phyloP scores from a whole-genome alignment of 2,113 vertebrate genomes.

The Suncus etruscus region DNA sequence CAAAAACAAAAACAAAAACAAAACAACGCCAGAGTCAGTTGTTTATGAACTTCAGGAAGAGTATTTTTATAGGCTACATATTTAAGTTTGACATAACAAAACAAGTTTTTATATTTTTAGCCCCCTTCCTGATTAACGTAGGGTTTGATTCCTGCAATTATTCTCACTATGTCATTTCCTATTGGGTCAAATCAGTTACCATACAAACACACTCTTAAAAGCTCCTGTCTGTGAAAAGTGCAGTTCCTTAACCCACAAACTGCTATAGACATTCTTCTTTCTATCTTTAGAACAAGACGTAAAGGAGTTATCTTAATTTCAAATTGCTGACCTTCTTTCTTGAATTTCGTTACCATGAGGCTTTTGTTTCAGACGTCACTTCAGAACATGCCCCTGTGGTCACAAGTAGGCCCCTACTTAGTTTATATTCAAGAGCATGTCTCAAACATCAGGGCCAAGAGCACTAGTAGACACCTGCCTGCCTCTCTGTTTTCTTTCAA shows the following conservation, averaged over 20 bases:
- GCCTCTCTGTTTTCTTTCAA: not conserved
- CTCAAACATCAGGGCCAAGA: not conserved
- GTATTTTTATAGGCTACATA: not conserved
- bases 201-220: not conserved
- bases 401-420: not conserved
- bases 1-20: no score
- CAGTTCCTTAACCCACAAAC: not conserved
- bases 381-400: not conserved
- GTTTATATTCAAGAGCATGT: not conserved
- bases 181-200: not conserved
- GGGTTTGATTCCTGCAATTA: not conserved
- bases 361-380: not conserved
- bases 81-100: not conserved
- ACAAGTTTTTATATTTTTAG: constrained; percentile 7
- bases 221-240: constrained; percentile 7
- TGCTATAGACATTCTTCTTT: not conserved
- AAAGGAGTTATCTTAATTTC: not conserved
- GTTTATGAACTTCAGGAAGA: not conserved
- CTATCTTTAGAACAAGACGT: not conserved
- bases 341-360: not conserved
- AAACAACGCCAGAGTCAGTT: no score
- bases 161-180: not conserved
- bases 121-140: not conserved
- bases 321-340: not conserved
- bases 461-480: not conserved